phyloP scores from a whole-genome alignment of 2,113 vertebrate genomes.

The Forbesichthys agassizii region DNA sequence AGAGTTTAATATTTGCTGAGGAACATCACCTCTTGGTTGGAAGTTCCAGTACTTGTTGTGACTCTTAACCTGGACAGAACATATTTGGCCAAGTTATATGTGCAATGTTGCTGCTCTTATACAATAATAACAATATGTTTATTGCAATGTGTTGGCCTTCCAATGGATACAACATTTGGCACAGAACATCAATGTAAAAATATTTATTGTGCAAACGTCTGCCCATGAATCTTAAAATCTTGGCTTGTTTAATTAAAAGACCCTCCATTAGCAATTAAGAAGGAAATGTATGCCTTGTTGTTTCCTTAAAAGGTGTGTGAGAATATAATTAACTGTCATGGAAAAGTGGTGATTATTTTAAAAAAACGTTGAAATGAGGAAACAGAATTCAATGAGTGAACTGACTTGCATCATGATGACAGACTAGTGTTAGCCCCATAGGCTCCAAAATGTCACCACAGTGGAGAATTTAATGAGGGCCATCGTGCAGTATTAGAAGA shows the following conservation, averaged over 20 bases:
- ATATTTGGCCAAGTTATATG: neutral
- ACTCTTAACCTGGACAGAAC: neutral
- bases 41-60: neutral
- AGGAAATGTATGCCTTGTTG: too few species aligned
- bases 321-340: too few species aligned
- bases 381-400: too few species aligned
- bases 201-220: too few species aligned
- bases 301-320: too few species aligned
- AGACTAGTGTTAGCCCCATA: neutral
- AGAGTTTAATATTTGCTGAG: neutral
- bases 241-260: too few species aligned
- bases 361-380: too few species aligned
- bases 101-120: neutral
- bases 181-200: neutral
- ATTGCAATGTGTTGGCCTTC: neutral
- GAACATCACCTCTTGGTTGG: neutral
- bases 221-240: too few species aligned
- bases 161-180: neutral
- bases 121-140: too few species aligned
- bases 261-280: too few species aligned
- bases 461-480: neutral
- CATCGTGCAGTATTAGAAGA: neutral
- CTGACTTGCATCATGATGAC: too few species aligned
- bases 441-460: neutral
- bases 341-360: too few species aligned